Base-by-base conservation (phyloP, 2,888 invertebrate species). In the Phorcus lineatus region DNA sequence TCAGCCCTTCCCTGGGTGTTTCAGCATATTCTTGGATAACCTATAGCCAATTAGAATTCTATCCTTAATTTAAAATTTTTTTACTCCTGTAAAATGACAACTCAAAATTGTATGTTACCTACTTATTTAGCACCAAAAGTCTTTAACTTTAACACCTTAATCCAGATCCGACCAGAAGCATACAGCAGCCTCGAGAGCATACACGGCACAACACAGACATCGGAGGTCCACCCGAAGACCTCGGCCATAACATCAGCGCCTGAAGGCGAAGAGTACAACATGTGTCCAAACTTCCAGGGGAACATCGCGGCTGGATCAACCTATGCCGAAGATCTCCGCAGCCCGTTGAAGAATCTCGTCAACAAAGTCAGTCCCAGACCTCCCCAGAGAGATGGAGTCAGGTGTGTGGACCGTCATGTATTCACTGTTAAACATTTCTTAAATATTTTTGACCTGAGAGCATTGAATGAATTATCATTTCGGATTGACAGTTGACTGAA, bases 281-380 rank as follows among this genome's bases (percentile, higher is more conserved):
- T 96, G 1, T 98, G 98, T 93, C 97, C 97, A 13, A 97, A 96
- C 91, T 96, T 96, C 53, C 95, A 96, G 83, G 96, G 96, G 86
- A 94, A 97, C 85, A 96, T 96, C 89, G 96, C 90, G 47, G 90
- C 89, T 9, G 86, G 90, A 16, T 77, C 82, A 3, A 90, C 92
- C 83, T 94, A 93, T 86, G 93, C 93, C 13, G 96, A 97, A 90
- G 95, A 96, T 82, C 96, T 98, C 52, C 95, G 98, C 40, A 95
- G 95, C 88, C 97, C 97, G 76, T 94, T 98, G 92, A 95, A 96
- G 82, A 96, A 97, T 93, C 95, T 97, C 94, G 96, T 98, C 36
- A 95, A 96, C 91, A 97, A 96, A 78, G 95, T 96, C 83, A 96
- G 96, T 91, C 96, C 96, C 6, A 95, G 95, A 83, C 94, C 88